Evolutionary conservation across 1,140 invertebrate genomes (phyloP), one percentile per base, ranked within the genome.

Genomic region (Belonocnema kinseyi): DNA sequence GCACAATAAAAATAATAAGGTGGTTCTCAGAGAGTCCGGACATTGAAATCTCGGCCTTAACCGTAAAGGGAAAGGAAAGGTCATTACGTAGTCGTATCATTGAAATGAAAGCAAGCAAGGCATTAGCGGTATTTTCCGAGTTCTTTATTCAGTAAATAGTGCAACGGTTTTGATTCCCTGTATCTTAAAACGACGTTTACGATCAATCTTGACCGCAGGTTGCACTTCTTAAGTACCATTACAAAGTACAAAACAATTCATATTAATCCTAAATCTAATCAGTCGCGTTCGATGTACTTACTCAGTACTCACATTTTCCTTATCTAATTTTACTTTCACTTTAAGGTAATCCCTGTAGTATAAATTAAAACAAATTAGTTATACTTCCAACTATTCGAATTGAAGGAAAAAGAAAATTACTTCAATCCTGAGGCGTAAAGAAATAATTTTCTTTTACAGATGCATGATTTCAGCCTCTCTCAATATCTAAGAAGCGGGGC

Each of bases 201-300:
- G 3, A n/a, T 51, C 14, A 40, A 73, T 72, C 8, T 33, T 26
- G 17, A 71, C 74, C 72, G 72, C 52, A 16, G 40, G 54, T 75
- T 66, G 54, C 13, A 75, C 54, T 33, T 33, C 13, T 8, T 76
- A 79, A 79, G 78, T 81, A 79, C 72, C 72, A 75, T 33, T 79
- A 80, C 72, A 21, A 50, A n/a, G 71, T 76, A 79, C 50, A 66
- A 79, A 81, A 79, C 53, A 50, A 46, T 74, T 61, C 74, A 76
- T 50, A 70, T n/a, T 78, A 72, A 21, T 76, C 19, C 72, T 80
- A 77, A 66, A 66, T 26, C 61, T 66, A 66, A 66, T 66, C 61
- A 66, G 61, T 66, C 61, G 33, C 61, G 61, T 66, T 66, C 16
- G n/a, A 66, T n/a, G 21, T 66, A 66, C 61, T 66, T 12, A 16